A percentile compares a stretch with the other conserved stretches of the same genome.
Conservation (phyloP, 2,888 invertebrate genomes). For the Drosophila putrida region DNA sequence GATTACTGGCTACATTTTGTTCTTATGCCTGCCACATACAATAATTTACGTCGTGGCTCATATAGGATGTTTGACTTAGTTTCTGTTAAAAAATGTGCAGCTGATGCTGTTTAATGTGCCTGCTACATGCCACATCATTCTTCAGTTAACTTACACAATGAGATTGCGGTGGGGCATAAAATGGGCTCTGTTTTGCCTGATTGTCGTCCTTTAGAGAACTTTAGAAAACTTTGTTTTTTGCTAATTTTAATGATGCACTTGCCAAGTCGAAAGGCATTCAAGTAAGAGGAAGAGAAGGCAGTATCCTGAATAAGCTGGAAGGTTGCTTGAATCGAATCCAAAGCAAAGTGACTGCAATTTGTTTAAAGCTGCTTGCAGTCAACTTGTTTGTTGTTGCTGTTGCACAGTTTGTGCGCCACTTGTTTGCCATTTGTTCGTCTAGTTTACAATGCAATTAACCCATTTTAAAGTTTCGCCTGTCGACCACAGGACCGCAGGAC, state of each 20-base stretch:
- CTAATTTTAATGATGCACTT: constrained; percentile 60
- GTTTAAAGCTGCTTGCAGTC: constrained; percentile 26
- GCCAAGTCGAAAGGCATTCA: constrained; percentile 12
- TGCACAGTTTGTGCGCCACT: constrained; percentile 55
- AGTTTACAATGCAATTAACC: constrained; percentile 81
- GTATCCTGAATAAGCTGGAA: constrained; percentile 7
- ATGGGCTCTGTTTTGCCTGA: constrained; percentile 40
- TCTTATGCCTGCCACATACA: constrained; percentile 5
- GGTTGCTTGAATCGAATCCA: constrained; percentile 48
- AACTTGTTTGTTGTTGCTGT: constrained; percentile 32
- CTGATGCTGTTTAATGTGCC: constrained; percentile 14
- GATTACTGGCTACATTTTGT: constrained; percentile 12
- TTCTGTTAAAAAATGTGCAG: constrained; percentile 19
- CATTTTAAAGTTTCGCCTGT: constrained; percentile 76
- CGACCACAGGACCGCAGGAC: constrained; percentile 64
- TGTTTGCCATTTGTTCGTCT: constrained; percentile 78
- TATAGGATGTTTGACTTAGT: constrained; percentile 7
- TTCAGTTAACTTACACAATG: constrained; percentile 11
- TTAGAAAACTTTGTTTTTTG: constrained; percentile 34
- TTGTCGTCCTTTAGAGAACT: constrained; percentile 23
- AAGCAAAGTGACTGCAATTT: constrained; percentile 26
- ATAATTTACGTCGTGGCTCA: constrained; percentile 5
- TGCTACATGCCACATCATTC: constrained; percentile 9
- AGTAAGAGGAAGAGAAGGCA: background rate
- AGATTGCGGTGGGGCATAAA: constrained; percentile 37